These are phyloP conservation scores for Tinamus major DNA, from an alignment of 2,797 vertebrate species.

Conservation along the genomic window DNA sequence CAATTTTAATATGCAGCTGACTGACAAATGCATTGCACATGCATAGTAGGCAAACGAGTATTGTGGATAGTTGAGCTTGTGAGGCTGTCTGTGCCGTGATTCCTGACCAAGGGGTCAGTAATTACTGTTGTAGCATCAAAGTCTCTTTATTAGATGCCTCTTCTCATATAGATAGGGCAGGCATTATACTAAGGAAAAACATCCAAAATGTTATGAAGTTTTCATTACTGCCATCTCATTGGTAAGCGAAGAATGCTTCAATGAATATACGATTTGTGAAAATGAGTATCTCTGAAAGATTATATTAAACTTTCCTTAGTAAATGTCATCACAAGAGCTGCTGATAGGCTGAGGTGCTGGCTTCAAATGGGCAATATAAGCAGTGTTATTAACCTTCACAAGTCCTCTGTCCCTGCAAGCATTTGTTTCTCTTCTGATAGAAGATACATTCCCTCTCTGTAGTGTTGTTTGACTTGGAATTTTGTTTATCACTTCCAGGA, in stretches of 20 bases:
- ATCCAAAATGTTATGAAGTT: background rate
- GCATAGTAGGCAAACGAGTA: background rate
- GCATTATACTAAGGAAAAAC: background rate
- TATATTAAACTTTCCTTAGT: background rate
- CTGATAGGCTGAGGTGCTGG: background rate
- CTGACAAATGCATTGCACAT: background rate
- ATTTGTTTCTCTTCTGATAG: background rate
- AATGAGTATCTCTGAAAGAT: background rate
- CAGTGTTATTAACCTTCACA: slow-evolving; percentile 13
- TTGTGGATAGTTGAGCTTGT: background rate
- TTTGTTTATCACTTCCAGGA: background rate
- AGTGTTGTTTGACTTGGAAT: background rate
- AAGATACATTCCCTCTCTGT: background rate
- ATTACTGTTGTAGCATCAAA: background rate
- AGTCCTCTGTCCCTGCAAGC: slow-evolving; percentile 7
- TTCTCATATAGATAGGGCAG: accelerated
- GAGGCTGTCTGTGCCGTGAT: background rate
- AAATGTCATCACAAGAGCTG: background rate
- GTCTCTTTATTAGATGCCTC: background rate
- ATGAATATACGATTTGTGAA: background rate
- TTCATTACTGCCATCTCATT: background rate
- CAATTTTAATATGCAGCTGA: background rate
- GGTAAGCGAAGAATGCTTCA: background rate
- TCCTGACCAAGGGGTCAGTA: background rate
- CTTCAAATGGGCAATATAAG: background rate